These are phyloP conservation scores for Trichechus manatus DNA, from an alignment of 2,113 vertebrate species.

Conservation along the genomic window DNA sequence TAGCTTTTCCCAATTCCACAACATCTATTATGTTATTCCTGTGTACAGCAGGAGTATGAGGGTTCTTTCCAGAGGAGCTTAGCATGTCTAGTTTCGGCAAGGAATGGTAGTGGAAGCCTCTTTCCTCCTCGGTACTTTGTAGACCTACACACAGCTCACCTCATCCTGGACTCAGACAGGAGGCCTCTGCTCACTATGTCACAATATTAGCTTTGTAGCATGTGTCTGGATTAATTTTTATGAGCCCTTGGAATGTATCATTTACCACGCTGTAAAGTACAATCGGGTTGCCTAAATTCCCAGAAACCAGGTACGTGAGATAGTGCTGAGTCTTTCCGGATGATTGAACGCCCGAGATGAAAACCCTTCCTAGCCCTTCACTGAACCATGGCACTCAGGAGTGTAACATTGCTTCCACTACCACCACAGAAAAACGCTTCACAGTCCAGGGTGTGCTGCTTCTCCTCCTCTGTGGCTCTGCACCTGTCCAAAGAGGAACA, in stretches of 20 bases:
- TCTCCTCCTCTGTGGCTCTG: no score
- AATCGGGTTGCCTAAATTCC: slow-evolving; percentile 51
- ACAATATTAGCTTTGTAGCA: not conserved
- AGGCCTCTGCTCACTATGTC: not conserved
- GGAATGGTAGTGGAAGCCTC: not conserved
- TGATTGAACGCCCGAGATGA: slow-evolving; percentile 25
- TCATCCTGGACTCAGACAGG: not conserved
- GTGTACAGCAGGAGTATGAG: not conserved
- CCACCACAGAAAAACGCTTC: not conserved
- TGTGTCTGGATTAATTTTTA: slow-evolving; percentile 56
- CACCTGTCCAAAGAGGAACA: slow-evolving; percentile 15
- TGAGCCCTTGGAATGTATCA: slow-evolving; percentile 53
- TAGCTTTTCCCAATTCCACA: not conserved
- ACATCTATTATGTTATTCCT: not conserved
- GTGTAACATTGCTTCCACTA: not conserved
- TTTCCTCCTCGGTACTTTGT: not conserved
- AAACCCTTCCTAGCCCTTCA: not conserved
- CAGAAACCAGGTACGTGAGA: slow-evolving; percentile 34
- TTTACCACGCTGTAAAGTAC: slow-evolving; percentile 60
- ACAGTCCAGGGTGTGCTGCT: not conserved
- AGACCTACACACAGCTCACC: not conserved
- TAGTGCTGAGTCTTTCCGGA: not conserved
- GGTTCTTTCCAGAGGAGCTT: not conserved
- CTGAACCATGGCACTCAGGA: not conserved
- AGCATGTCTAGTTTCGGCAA: not conserved